phyloP scores from a whole-genome alignment of 2,888 invertebrate genomes.

The Octonoba sinensis region DNA sequence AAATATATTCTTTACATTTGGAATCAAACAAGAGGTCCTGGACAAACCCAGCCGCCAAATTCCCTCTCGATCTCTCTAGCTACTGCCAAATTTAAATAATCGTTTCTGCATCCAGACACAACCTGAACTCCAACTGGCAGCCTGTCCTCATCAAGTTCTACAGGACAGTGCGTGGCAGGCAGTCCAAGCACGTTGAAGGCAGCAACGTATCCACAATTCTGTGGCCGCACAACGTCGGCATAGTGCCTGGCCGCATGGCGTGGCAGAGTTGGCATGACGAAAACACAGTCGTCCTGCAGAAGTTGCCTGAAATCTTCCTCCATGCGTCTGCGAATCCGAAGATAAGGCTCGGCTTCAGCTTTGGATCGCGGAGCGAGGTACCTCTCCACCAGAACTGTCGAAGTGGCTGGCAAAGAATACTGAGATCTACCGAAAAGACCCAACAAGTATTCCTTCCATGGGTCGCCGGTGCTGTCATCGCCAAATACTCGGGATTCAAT shows the following conservation, averaged over 20 bases:
- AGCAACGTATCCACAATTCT: conserved; percentile 71
- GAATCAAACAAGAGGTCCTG: conserved; percentile 57
- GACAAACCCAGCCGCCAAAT: conserved; percentile 84
- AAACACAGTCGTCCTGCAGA: conserved; percentile 71
- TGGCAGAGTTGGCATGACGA: conserved; percentile 70
- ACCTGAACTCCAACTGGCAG: conserved; percentile 73
- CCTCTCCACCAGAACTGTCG: conserved; percentile 43
- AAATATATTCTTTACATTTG: too few species aligned
- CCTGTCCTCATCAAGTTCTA: conserved; percentile 70
- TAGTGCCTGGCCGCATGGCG: conserved; percentile 71
- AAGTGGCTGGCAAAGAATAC: conserved; percentile 29
- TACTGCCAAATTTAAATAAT: conserved; percentile 74
- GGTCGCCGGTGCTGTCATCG: conserved; percentile 13
- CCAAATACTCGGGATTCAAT: conserved; percentile 53
- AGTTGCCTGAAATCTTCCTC: conserved; percentile 68
- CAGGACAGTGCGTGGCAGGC: conserved; percentile 71
- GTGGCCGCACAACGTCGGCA: conserved; percentile 70
- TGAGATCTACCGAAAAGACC: conserved; percentile 41
- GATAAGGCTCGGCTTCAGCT: conserved; percentile 49
- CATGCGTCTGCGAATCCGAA: conserved; percentile 26
- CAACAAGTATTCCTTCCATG: conserved; percentile 37
- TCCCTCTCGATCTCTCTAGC: conserved; percentile 82
- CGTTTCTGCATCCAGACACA: conserved; percentile 70
- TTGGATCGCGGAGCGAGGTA: conserved; percentile 33
- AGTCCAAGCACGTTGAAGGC: conserved; percentile 71